phyloP scores from a whole-genome alignment of 2,797 vertebrate genomes.

The Alosa sapidissima region DNA sequence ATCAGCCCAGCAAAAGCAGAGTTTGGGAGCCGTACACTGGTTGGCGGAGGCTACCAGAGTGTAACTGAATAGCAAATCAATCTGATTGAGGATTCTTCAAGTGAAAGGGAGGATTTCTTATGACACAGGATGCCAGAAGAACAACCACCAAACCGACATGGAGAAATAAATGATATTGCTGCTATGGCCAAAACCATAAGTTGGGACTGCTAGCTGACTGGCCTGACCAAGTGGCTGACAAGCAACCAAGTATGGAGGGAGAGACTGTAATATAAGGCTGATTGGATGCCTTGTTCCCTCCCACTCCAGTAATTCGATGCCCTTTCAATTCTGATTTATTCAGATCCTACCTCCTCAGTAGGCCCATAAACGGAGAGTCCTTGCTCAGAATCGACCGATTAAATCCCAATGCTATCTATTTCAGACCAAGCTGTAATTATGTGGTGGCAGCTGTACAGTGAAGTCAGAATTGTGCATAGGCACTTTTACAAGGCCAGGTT shows the following conservation, averaged over 20 bases:
- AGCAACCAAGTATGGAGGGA: not conserved
- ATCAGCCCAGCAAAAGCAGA: no score
- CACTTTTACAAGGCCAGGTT: not conserved
- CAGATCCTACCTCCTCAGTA: not conserved
- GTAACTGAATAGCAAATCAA: not conserved
- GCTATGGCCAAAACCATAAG: not conserved
- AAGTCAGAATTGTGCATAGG: not conserved
- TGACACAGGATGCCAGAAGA: not conserved
- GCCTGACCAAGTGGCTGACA: not conserved
- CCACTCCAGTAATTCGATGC: not conserved
- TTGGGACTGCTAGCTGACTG: not conserved
- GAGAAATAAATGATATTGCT: not conserved
- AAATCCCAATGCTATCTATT: slow-evolving; percentile 71
- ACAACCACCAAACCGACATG: not conserved
- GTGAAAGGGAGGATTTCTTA: not conserved
- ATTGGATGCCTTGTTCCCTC: not conserved
- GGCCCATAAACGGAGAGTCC: slow-evolving; percentile 39
- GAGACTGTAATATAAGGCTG: slow-evolving; percentile 5
- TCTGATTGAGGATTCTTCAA: no score
- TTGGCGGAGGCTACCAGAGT: no score
- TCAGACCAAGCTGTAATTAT: slow-evolving; percentile 29
- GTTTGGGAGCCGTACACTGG: no score
- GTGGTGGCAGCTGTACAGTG: not conserved
- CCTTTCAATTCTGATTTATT: slow-evolving; percentile 9
- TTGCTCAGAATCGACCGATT: slow-evolving; percentile 73